Evolutionary conservation across 1,140 invertebrate genomes (phyloP), one percentile per base, ranked within the genome.

Genomic region (Ips typographus): DNA sequence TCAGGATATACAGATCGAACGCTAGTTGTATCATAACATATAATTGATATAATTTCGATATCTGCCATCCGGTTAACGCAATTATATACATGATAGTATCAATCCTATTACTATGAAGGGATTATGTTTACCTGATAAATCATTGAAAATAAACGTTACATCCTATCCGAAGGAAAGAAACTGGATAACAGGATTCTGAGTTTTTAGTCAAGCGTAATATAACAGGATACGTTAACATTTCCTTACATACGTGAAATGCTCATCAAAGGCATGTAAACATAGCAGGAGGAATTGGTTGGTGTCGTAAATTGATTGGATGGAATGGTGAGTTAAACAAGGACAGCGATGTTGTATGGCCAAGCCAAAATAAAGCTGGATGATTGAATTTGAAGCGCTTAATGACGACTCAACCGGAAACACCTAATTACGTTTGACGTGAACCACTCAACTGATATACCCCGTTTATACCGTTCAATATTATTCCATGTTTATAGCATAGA

Each of bases 381-480:
- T 56, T 71, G 72, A 75, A 77, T 76, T 77, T 77, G 74, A 77
- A 77, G 76, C 76, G 76, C 72, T 77, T 75, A 76, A 73, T 71
- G 71, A 71, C 74, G 73, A 73, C 68, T 68, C 67, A 71, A 68
- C 73, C 75, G 74, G 75, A 76, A 76, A 76, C 68, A 64, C 72
- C 74, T 75, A 76, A 76, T 76, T 76, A 76, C 71, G 68, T 75
- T 75, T 76, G 75, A 76, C 75, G 74, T 73, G 74, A 75, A 71
- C 73, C 75, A 77, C 75, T 77, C 76, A 76, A 74, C 73, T 77
- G 65, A 68, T 70, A 74, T 22, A 4, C 6, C 51, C 51, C 49
- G 59, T 37, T 40, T 61, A 44, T 61, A 61, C 8, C 4, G 57
- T 42, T 41, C 40, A 59, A 59, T 59, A 59, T 59, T 22, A 22